A percentile compares a stretch with the other conserved stretches of the same genome.
Evolutionary conservation across 23 tunicate species (phyloP).

Genomic region (Botrylloides violaceus): DNA sequence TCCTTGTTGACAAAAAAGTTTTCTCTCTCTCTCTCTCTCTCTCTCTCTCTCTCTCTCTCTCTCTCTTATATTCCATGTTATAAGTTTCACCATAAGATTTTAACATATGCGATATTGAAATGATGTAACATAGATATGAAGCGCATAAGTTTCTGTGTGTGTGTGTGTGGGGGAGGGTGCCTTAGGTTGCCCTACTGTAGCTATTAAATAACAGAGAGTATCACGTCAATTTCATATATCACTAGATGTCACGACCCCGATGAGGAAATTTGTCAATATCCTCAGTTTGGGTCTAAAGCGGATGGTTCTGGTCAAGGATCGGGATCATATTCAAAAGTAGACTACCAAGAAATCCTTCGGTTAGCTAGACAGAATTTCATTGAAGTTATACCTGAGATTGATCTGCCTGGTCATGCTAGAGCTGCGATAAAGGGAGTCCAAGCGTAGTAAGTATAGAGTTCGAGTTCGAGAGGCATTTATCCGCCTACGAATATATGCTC

Average conservation of each 20-base stretch:
- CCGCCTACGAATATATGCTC: neutral
- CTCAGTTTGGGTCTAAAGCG: constrained; percentile 92
- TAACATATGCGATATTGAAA: too few species aligned
- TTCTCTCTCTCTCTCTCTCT: too few species aligned
- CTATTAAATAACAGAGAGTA: too few species aligned
- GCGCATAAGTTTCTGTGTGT: too few species aligned
- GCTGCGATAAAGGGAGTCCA: constrained; percentile 67
- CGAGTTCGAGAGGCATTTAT: neutral
- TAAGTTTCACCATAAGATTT: too few species aligned
- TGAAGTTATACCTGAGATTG: constrained; percentile 69
- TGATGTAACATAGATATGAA: too few species aligned
- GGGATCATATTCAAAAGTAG: constrained; percentile 50
- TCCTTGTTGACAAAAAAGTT: too few species aligned
- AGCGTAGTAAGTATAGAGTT: constrained; percentile 35
- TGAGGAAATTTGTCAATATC: constrained; percentile 37
- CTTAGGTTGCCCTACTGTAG: too few species aligned
- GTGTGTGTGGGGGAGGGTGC: too few species aligned
- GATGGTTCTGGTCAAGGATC: constrained; percentile 25
- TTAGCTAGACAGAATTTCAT: constrained; percentile 47
- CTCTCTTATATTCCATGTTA: too few species aligned
- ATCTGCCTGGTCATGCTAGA: constrained; percentile 84
- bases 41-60: too few species aligned
- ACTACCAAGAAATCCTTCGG: constrained; percentile 57
- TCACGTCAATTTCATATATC: neutral
- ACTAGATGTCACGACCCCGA: constrained; percentile 30